phyloP scores from a whole-genome alignment of 2,888 invertebrate genomes.

The Troides helena region DNA sequence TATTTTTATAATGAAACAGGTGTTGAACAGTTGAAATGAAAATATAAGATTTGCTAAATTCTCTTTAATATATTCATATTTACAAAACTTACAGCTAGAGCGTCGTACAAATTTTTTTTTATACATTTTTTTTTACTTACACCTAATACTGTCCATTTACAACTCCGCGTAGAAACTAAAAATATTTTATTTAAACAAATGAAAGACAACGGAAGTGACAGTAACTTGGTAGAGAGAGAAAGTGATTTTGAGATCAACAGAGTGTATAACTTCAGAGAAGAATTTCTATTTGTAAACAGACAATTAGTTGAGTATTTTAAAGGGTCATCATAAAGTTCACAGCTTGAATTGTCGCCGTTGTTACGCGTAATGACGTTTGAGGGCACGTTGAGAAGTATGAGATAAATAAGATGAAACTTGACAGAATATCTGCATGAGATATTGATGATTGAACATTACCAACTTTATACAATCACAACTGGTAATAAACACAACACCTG shows the following conservation, averaged over 20 bases:
- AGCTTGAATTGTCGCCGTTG: slow-evolving; percentile 39
- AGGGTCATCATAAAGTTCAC: slow-evolving; percentile 42
- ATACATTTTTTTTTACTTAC: slow-evolving; percentile 55
- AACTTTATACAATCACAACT: neutral
- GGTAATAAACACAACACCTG: neutral
- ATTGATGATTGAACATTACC: neutral
- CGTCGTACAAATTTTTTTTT: slow-evolving; percentile 45
- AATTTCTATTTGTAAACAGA: slow-evolving; percentile 32
- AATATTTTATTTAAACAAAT: slow-evolving; percentile 38
- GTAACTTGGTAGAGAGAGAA: slow-evolving; percentile 22
- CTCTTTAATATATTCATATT: slow-evolving; percentile 68
- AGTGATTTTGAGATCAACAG: slow-evolving; percentile 47
- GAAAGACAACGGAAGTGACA: slow-evolving; percentile 40
- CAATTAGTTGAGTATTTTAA: slow-evolving; percentile 32
- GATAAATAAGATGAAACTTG: neutral
- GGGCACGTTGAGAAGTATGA: slow-evolving; percentile 18
- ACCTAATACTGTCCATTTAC: slow-evolving; percentile 70
- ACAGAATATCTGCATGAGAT: slow-evolving; percentile 1
- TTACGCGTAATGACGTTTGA: slow-evolving; percentile 23
- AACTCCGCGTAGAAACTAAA: slow-evolving; percentile 45
- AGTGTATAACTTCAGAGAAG: slow-evolving; percentile 30
- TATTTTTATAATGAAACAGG: too few relatives aligned
- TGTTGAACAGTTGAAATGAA: neutral
- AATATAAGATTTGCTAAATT: slow-evolving; percentile 43
- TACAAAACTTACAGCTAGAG: slow-evolving; percentile 63